Conservation (phyloP, 2,888 invertebrate species). For the Erebia epiphron region DNA sequence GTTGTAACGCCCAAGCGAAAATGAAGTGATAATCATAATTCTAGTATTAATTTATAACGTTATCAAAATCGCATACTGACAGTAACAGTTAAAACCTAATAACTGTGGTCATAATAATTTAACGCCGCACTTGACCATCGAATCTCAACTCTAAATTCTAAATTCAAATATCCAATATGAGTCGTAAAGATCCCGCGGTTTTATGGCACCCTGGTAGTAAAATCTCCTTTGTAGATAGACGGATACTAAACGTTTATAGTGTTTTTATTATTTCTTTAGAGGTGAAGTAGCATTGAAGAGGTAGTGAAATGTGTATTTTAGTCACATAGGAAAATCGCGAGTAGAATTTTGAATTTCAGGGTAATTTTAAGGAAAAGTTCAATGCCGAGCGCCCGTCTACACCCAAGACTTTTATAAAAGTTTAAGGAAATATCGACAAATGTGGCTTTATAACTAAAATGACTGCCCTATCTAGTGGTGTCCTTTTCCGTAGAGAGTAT, state of each 20-base stretch:
- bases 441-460: too few relatives aligned
- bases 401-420: not conserved
- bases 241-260: not conserved
- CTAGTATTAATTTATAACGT: not conserved
- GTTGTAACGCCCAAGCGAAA: not conserved
- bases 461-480: too few relatives aligned
- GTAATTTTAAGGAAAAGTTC: not conserved
- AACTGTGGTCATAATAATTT: constrained; percentile 8
- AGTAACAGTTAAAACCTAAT: not conserved
- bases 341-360: not conserved
- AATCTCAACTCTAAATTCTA: constrained; percentile 22
- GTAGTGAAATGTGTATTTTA: not conserved
- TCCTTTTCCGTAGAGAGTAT: too few relatives aligned
- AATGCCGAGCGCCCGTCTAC: not conserved
- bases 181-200: constrained; percentile 15
- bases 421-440: not conserved
- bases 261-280: not conserved
- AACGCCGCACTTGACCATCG: constrained; percentile 26
- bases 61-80: constrained; percentile 6
- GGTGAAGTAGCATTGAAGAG: not conserved
- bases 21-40: not conserved
- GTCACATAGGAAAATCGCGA: not conserved
- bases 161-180: constrained; percentile 35
- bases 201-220: constrained; percentile 14
- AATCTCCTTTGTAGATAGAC: constrained; percentile 13